A percentile compares a stretch with the other conserved stretches of the same genome.
phyloP scores from a whole-genome alignment of 2,888 invertebrate species.

The Noctua janthina region DNA sequence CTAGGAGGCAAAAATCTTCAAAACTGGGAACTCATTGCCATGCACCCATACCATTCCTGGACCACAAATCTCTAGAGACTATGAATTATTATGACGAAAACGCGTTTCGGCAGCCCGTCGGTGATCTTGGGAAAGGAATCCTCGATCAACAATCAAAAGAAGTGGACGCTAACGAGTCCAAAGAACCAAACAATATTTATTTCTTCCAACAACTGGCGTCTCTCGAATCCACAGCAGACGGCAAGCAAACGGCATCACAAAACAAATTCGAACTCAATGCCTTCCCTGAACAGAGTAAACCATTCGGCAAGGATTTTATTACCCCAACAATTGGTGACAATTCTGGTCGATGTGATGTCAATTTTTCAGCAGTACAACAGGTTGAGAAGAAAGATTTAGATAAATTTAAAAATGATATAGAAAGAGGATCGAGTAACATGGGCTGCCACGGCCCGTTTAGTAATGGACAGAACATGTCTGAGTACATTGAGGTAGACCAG shows the following conservation, averaged over 20 bases:
- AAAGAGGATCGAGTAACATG: slow-evolving; percentile 67
- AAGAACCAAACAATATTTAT: slow-evolving; percentile 73
- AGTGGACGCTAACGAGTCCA: slow-evolving; percentile 75
- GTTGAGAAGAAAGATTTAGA: slow-evolving; percentile 80
- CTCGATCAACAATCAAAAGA: slow-evolving; percentile 84
- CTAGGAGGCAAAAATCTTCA: slow-evolving; percentile 85
- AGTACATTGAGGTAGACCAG: slow-evolving; percentile 83
- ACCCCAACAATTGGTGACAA: slow-evolving; percentile 73
- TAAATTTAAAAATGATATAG: slow-evolving; percentile 80
- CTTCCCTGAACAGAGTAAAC: slow-evolving; percentile 79
- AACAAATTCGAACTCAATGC: slow-evolving; percentile 80
- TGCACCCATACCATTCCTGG: slow-evolving; percentile 84
- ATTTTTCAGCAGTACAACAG: slow-evolving; percentile 80
- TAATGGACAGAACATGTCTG: slow-evolving; percentile 72
- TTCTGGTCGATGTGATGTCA: slow-evolving; percentile 78
- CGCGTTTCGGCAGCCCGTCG: slow-evolving; percentile 71
- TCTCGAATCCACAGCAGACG: slow-evolving; percentile 75
- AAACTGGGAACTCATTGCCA: slow-evolving; percentile 84
- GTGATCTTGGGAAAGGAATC: slow-evolving; percentile 80
- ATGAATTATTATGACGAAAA: slow-evolving; percentile 80
- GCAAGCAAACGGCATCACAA: slow-evolving; percentile 71
- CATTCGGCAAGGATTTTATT: slow-evolving; percentile 79
- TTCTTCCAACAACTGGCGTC: slow-evolving; percentile 76
- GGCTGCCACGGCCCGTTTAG: slow-evolving; percentile 70
- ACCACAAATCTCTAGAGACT: slow-evolving; percentile 84